Percentiles rank a stretch among this genome's conserved stretches.
Conservation (phyloP, 2,797 vertebrate genomes). For the Microctenopoma lineatum region DNA sequence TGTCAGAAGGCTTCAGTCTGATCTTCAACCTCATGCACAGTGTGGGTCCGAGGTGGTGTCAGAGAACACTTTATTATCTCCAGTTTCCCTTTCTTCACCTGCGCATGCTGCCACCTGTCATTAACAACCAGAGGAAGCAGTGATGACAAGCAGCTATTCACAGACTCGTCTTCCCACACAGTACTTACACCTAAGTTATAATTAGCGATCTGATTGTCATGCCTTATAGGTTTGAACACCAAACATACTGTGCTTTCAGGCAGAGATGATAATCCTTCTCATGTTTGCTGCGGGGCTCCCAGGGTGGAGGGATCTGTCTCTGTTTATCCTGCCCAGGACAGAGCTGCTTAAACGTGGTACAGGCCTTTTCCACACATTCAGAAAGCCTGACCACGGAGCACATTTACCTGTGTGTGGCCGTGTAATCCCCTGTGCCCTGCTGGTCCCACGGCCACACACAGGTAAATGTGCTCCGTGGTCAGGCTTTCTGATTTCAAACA, state of each 20-base stretch:
- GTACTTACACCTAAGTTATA: conserved; percentile 34
- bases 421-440: too few species aligned
- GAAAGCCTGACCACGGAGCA: too few species aligned
- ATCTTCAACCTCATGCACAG: conserved; percentile 24
- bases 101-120: conserved; percentile 37
- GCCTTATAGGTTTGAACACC: conserved; percentile 7
- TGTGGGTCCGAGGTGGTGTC: conserved; percentile 22
- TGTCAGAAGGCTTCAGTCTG: conserved; percentile 29
- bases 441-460: conserved; percentile 44
- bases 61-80: conserved; percentile 27
- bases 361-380: conserved; percentile 29
- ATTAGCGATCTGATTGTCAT: conserved; percentile 41
- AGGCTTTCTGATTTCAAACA: conserved; percentile 10
- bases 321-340: conserved; percentile 44
- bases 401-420: too few species aligned
- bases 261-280: conserved; percentile 38
- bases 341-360: conserved; percentile 26
- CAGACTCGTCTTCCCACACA: conserved; percentile 41
- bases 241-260: conserved; percentile 42
- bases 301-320: conserved; percentile 48
- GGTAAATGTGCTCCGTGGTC: conserved; percentile 17
- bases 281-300: conserved; percentile 33
- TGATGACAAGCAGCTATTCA: conserved; percentile 47
- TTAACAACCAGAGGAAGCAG: conserved; percentile 37
- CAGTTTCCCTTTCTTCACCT: conserved; percentile 40